A percentile compares a stretch with the other conserved stretches of the same genome.
phyloP scores from a whole-genome alignment of 1,140 invertebrate genomes.

The Drosophila lacteicornis region DNA sequence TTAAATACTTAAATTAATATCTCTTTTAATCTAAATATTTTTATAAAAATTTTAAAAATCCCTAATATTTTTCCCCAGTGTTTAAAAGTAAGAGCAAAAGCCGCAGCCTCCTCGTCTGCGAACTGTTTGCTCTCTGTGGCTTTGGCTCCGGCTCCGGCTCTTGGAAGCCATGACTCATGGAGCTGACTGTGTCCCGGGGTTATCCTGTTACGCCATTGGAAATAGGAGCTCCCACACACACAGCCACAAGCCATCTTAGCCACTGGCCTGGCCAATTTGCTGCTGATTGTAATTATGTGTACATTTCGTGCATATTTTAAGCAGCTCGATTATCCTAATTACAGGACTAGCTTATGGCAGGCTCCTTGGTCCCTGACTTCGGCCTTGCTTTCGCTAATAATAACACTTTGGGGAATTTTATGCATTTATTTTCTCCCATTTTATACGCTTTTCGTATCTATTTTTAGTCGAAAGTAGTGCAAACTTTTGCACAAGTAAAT shows the following conservation, averaged over 20 bases:
- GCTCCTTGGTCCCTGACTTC: constrained; percentile 1
- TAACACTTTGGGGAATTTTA: background rate
- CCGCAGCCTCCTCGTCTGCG: background rate
- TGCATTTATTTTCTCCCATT: background rate
- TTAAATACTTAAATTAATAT: background rate
- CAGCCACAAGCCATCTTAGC: constrained; percentile 3
- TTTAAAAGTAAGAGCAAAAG: constrained; percentile 1
- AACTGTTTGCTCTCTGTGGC: constrained; percentile 33
- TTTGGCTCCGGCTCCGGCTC: background rate
- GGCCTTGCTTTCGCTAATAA: background rate
- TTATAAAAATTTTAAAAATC: too few species aligned
- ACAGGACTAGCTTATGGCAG: constrained; percentile 27
- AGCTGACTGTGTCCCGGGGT: constrained; percentile 12
- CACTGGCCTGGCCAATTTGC: constrained; percentile 55
- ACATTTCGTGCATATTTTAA: constrained; percentile 66
- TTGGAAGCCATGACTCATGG: constrained; percentile 26
- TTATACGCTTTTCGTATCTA: constrained; percentile 12
- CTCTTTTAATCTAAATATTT: background rate
- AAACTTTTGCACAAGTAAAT: constrained; percentile 25
- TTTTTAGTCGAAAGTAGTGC: constrained; percentile 22
- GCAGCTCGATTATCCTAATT: constrained; percentile 64
- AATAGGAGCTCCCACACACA: constrained; percentile 33
- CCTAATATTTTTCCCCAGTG: background rate
- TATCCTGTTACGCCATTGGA: constrained; percentile 55
- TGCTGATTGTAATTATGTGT: constrained; percentile 55